Base-by-base conservation (phyloP, 2,113 vertebrate species). In the Tetrax tetrax region DNA sequence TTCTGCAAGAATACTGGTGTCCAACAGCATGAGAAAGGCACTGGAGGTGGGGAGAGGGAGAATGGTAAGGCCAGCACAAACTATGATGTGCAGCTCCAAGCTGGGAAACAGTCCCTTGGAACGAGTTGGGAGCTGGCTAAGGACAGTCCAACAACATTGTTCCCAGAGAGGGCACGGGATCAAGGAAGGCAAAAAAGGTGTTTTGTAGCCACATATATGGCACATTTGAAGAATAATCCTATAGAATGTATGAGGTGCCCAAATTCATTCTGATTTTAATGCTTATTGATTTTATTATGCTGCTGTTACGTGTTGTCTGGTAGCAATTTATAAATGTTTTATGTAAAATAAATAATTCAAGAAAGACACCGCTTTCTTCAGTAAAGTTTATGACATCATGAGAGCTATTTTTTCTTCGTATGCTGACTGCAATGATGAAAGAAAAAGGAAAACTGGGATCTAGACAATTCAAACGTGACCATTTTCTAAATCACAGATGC, bases 321-420 rank as follows among this genome's bases (percentile, higher is more conserved):
- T 91, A 87, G 91, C 83, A 91, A 37, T 96, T 91, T 63, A 96
- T 96, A 89, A 97, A 96, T 95, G 87, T 94, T 96, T 96, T 76
- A 96, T 91, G 83, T 63, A 94, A 95, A 95, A 96, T 95, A 95
- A 96, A 96, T 95, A 94, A 96, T 95, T 91, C 77, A 96, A 76
- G 92, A 87, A 79, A 95, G 91, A 95, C 83, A 47, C 7, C 6
- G n/a, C 63, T 87, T 89, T 95, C 83, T 96, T 94, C 74, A 66
- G 50, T 89, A 74, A 92, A 87, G 92, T 93, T 96, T 92, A 95
- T 96, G 96, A 95, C 91, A 97, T 96, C 96, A 96, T 57, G 66
- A 87, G 89, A 94, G 81, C n/a, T 89, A 70, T 38, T 96, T 95
- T 95, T 87, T 91, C 83, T 66, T 91, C 59, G 78, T 78, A 14